Evolutionary conservation across 2,113 vertebrate genomes (phyloP), one percentile per base, ranked within the genome.

Genomic region (Mystacornis crossleyi): DNA sequence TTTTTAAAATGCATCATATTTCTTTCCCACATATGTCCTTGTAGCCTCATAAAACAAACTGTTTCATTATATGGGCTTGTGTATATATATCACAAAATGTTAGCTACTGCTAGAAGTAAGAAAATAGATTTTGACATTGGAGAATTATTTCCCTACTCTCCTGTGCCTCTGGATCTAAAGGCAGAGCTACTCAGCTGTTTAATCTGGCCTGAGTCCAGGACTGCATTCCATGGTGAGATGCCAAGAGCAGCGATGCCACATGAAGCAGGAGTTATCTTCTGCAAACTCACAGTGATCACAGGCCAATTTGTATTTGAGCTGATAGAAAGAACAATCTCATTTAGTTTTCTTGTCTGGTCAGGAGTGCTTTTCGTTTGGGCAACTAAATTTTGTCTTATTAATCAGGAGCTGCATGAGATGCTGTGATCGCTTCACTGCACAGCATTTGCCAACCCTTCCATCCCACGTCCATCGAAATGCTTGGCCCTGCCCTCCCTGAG

Each of bases 131-230:
- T 89, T 97, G 95, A 97, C 97, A 93, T 53, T 38, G 55, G 97
- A 97, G 97, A 98, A 97, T 98, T 97, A 96, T 96, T 97, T 94
- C 77, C 75, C 92, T 97, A 40, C 94, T 98, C 96, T 95, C 96
- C 95, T 90, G 91, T 94, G 97, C 94, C 93, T 98, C 95, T 98
- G 97, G 95, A 98, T 97, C 80, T 95, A 74, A 92, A 96, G 91
- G 95, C 95, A 97, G 91, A 95, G 92, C 94, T 93, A 50, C 83
- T 97, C 90, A 90, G 96, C 97, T 98, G 97, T 97, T 98, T 95
- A 95, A 89, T 96, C 96, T 98, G 98, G 97, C 97, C 90, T 10
- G 54, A 89, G 51, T 96, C 97, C 97, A 98, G 94, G 72, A 6
- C 19, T 79, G 73, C 74, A 61, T 61, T 93, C 80, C 66, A 14